Conservation (phyloP, 37 sponge, comb jelly and placozoan species). For the Bolinopsis microptera region DNA sequence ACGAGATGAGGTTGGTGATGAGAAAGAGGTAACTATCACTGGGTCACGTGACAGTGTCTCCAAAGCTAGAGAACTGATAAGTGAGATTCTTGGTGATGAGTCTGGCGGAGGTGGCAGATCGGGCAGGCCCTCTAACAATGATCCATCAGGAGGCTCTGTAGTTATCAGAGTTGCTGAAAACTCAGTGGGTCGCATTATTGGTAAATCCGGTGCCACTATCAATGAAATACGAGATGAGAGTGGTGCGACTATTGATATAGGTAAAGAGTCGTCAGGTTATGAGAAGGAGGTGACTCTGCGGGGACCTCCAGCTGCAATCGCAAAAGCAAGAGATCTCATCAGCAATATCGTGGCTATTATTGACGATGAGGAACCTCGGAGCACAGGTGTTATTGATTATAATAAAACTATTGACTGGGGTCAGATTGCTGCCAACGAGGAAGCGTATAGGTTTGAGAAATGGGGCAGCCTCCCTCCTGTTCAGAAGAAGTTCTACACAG, state of each 20-base stretch:
- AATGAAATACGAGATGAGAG: conserved; percentile 28
- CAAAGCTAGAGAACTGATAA: not conserved
- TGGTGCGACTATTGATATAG: conserved; percentile 28
- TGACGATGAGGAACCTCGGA: not conserved
- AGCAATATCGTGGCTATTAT: not conserved
- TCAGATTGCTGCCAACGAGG: conserved; percentile 2
- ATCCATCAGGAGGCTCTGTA: not conserved
- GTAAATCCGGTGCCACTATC: not conserved
- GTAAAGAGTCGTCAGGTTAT: not conserved
- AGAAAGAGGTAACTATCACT: conserved; percentile 40
- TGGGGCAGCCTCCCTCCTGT: conserved; percentile 43
- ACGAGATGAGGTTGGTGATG: not conserved
- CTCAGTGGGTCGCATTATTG: conserved; percentile 41
- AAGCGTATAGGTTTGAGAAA: not conserved
- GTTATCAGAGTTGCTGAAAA: not conserved
- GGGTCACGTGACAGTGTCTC: not conserved
- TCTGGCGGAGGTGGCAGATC: not conserved
- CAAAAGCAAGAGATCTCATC: conserved; percentile 1
- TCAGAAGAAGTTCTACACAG: conserved; percentile 28
- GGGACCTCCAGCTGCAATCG: not conserved
- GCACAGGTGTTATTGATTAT: not conserved
- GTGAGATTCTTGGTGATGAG: not conserved
- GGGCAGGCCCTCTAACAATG: not conserved
- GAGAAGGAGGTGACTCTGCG: conserved; percentile 24
- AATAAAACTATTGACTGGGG: conserved; percentile 40